Conservation (phyloP, 2,888 invertebrate species). For the Clostera curtula region DNA sequence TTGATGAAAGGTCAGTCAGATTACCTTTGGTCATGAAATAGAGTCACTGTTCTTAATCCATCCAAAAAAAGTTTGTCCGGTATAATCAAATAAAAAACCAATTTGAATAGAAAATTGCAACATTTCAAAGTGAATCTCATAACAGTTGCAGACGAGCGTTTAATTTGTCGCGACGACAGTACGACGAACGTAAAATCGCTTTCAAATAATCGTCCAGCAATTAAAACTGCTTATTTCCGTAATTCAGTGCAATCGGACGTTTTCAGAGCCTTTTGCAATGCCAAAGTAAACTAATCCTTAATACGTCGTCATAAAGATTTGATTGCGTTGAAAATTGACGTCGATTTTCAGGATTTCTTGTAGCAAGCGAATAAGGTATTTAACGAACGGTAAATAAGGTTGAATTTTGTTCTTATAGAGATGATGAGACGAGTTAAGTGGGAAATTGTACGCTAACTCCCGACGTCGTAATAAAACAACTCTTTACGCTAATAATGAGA, state of each 20-base stretch:
- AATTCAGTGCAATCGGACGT: constrained; percentile 58
- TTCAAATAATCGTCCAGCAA: constrained; percentile 58
- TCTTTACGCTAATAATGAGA: constrained; percentile 71
- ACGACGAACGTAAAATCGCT: constrained; percentile 43
- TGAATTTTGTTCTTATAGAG: constrained; percentile 20
- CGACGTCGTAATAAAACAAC: constrained; percentile 68
- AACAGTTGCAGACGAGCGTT: constrained; percentile 13
- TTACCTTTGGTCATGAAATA: too few species aligned
- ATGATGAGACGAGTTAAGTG: constrained; percentile 56
- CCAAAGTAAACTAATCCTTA: constrained; percentile 18
- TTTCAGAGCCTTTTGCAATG: constrained; percentile 38
- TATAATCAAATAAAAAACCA: neutral
- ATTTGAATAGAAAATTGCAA: constrained; percentile 7
- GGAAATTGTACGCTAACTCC: constrained; percentile 70
- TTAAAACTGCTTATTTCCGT: constrained; percentile 72
- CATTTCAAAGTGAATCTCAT: constrained; percentile 9
- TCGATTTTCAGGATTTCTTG: constrained; percentile 25
- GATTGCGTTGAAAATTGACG: constrained; percentile 5
- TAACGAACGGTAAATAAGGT: constrained; percentile 23
- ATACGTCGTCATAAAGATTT: constrained; percentile 7
- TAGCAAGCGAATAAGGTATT: constrained; percentile 21
- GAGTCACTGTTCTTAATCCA: too few species aligned
- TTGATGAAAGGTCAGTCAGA: too few species aligned
- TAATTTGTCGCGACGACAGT: constrained; percentile 28
- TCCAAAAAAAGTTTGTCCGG: too few species aligned